Conservation (phyloP, 1,140 invertebrate genomes). For the Drosophila sp. region DNA sequence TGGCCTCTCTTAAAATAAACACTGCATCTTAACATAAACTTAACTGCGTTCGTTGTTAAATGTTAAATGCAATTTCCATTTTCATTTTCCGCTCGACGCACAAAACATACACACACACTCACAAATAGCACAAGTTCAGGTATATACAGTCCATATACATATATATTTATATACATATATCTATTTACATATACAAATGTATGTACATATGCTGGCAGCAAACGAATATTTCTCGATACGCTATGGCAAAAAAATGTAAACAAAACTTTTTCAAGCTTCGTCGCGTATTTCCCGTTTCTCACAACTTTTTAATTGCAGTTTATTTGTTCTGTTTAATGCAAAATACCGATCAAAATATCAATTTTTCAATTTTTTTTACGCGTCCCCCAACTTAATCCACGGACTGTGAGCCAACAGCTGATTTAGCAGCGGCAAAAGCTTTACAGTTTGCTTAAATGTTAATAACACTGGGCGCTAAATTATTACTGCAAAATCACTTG, state of each 20-base stretch:
- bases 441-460: conserved; percentile 26
- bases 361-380: conserved; percentile 59
- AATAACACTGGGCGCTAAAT: conserved; percentile 4
- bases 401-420: conserved; percentile 32
- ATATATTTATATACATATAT: conserved; percentile 9
- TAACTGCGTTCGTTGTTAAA: conserved; percentile 46
- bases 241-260: conserved; percentile 69
- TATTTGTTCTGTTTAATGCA: conserved; percentile 18
- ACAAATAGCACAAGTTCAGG: not conserved
- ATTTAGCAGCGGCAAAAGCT: conserved; percentile 9
- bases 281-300: conserved; percentile 7
- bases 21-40: conserved; percentile 51
- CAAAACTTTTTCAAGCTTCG: conserved; percentile 55
- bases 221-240: conserved; percentile 61
- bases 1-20: too few species aligned
- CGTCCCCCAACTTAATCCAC: conserved; percentile 32
- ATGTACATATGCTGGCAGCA: too few species aligned
- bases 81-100: conserved; percentile 32
- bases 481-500: not conserved
- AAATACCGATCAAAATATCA: conserved; percentile 69
- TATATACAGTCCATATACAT: too few species aligned
- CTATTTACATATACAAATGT: conserved; percentile 34
- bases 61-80: not conserved
- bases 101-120: conserved; percentile 13
- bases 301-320: conserved; percentile 23